Conservation (phyloP, 2,797 vertebrate species). For the Anisognathus igniventris region DNA sequence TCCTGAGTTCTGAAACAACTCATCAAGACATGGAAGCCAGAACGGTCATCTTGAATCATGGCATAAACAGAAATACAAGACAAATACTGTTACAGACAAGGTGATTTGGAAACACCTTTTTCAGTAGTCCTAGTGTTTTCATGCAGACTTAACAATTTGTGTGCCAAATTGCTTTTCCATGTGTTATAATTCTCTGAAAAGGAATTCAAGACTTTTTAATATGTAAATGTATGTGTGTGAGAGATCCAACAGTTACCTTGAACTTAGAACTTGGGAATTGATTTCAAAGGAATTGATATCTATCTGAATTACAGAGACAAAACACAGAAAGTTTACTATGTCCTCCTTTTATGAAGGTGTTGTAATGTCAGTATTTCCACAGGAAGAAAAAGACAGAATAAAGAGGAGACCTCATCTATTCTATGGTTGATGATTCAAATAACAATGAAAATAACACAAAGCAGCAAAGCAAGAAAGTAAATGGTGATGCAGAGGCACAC, state of each 20-base stretch:
- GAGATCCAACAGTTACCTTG: not conserved
- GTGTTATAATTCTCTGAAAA: not conserved
- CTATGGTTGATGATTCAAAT: not conserved
- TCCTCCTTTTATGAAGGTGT: not conserved
- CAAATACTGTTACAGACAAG: not conserved
- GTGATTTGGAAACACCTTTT: not conserved
- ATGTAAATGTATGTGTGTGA: not conserved
- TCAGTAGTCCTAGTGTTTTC: not conserved
- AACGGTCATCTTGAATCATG: not conserved
- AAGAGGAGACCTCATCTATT: accelerated
- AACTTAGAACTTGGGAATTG: not conserved
- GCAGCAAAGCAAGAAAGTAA: not conserved
- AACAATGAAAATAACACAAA: not conserved
- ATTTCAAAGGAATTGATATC: not conserved
- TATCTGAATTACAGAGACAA: not conserved
- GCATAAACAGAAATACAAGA: not conserved
- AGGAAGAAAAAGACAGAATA: not conserved
- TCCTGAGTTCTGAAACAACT: not conserved
- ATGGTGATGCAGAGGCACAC: not conserved
- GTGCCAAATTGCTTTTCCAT: not conserved
- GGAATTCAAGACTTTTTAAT: not conserved
- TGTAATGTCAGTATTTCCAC: not conserved
- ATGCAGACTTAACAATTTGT: not conserved
- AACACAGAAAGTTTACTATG: not conserved
- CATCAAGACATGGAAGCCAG: not conserved